Percentiles rank a stretch among this genome's conserved stretches.
These are phyloP conservation scores for Enteromius anoplus DNA, from an alignment of 2,797 vertebrate species.

Conservation along the genomic window DNA sequence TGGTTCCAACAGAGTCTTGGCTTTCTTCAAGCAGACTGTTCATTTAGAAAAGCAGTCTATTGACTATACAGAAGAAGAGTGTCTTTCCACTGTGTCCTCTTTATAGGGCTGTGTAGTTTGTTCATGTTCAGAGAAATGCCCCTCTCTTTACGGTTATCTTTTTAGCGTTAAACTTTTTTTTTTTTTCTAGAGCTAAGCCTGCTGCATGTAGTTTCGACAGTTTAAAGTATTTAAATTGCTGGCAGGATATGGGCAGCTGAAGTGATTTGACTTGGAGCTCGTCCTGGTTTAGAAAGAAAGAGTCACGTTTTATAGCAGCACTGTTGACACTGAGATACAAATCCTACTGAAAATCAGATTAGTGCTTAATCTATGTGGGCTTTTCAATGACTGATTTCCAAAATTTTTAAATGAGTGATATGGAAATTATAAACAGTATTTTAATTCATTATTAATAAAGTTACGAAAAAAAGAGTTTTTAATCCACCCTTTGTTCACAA, in stretches of 20 bases:
- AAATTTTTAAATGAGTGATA: not conserved
- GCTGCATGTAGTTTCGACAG: not conserved
- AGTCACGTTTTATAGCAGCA: not conserved
- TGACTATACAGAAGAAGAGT: slow-evolving; percentile 67
- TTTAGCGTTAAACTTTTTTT: not conserved
- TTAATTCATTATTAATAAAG: not conserved
- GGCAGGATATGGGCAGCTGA: not conserved
- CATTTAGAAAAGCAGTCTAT: slow-evolving; percentile 61
- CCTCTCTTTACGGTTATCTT: not conserved
- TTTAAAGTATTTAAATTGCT: not conserved
- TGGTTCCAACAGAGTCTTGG: slow-evolving; percentile 52
- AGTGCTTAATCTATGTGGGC: not conserved
- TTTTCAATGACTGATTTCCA: not conserved
- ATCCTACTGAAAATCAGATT: not conserved
- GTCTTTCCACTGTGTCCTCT: slow-evolving; percentile 72
- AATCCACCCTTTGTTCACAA: not conserved
- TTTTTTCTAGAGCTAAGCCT: not conserved
- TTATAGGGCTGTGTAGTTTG: slow-evolving; percentile 40
- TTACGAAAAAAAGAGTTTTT: not conserved
- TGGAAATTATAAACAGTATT: not conserved
- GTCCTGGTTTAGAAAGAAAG: not conserved
- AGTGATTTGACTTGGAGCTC: not conserved
- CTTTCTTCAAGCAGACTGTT: slow-evolving; percentile 55
- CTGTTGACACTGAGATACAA: not conserved
- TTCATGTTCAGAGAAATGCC: slow-evolving; percentile 18